A percentile compares a stretch with the other conserved stretches of the same genome.
These are phyloP conservation scores for Lutraria rhynchaena DNA, from an alignment of 1,140 invertebrate species.

Conservation along the genomic window DNA sequence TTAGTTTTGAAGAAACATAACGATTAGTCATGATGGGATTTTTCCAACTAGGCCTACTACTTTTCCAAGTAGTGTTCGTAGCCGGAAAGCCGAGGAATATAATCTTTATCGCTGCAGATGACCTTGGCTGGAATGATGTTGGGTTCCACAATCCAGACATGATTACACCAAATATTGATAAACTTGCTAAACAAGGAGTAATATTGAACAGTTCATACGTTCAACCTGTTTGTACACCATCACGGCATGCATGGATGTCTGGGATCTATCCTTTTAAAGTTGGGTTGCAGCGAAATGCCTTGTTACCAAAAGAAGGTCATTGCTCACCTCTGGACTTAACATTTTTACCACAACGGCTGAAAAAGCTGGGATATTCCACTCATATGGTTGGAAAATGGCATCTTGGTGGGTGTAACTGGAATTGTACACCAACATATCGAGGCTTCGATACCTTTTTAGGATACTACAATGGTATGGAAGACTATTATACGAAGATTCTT, in stretches of 20 bases:
- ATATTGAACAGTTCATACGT: constrained; percentile 68
- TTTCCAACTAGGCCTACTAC: no score
- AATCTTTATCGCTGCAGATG: constrained; percentile 71
- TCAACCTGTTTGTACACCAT: constrained; percentile 68
- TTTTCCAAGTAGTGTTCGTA: no score
- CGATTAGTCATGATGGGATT: no score
- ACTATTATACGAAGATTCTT: constrained; percentile 72
- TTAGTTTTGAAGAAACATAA: no score
- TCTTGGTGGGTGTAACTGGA: constrained; percentile 82
- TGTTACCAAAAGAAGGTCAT: not conserved
- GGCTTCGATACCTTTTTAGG: constrained; percentile 83
- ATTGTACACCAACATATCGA: constrained; percentile 81
- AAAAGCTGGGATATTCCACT: constrained; percentile 82
- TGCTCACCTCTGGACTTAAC: not conserved
- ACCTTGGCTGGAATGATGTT: constrained; percentile 77
- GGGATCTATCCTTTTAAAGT: constrained; percentile 39
- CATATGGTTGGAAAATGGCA: constrained; percentile 81
- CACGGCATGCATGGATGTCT: constrained; percentile 31
- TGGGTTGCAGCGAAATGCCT: constrained; percentile 6
- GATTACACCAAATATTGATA: constrained; percentile 72
- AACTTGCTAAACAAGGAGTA: constrained; percentile 64
- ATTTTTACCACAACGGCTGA: constrained; percentile 77
- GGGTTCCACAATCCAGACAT: constrained; percentile 74
- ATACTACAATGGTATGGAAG: constrained; percentile 78
- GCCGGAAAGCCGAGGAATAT: constrained; percentile 64